Evolutionary conservation across 1,140 invertebrate genomes (phyloP).

Genomic region (Saccostrea cuccullata): DNA sequence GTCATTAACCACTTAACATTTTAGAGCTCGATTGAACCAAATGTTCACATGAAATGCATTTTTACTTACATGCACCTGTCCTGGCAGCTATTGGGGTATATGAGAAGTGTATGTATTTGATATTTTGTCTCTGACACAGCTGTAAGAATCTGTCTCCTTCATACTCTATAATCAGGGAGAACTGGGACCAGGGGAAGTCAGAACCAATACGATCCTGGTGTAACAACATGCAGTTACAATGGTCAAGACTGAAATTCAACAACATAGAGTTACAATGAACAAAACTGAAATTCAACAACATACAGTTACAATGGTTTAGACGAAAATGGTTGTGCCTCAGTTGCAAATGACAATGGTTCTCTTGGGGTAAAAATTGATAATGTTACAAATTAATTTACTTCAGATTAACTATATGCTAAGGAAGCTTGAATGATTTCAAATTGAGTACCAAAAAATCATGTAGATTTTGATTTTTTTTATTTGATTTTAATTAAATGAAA

Average conservation of each 20-base stretch:
- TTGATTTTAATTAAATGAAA: too few species aligned
- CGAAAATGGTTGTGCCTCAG: too few species aligned
- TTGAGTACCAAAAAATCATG: too few species aligned
- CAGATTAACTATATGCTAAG: too few species aligned
- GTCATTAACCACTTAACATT: too few species aligned
- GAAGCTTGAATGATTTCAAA: too few species aligned
- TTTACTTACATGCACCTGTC: neutral
- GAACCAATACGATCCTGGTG: neutral
- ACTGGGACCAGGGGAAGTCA: conserved; percentile 54
- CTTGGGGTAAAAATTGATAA: too few species aligned
- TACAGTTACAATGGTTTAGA: neutral
- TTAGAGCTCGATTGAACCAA: neutral
- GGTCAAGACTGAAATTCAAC: conserved; percentile 44
- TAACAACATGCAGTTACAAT: conserved; percentile 50
- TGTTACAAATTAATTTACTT: too few species aligned
- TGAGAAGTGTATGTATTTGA: conserved; percentile 22
- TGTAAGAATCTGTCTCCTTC: conserved; percentile 26
- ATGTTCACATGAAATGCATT: neutral
- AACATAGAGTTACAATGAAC: neutral
- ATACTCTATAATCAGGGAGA: conserved; percentile 50
- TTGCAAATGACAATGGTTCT: too few species aligned
- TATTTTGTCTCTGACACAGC: conserved; percentile 27
- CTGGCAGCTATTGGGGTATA: neutral
- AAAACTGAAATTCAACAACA: conserved; percentile 21
- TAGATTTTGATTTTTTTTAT: too few species aligned